Percentiles rank a stretch among this genome's conserved stretches.
Evolutionary conservation across 2,888 invertebrate species (phyloP).

Genomic region (Lasioglossum figueresi): DNA sequence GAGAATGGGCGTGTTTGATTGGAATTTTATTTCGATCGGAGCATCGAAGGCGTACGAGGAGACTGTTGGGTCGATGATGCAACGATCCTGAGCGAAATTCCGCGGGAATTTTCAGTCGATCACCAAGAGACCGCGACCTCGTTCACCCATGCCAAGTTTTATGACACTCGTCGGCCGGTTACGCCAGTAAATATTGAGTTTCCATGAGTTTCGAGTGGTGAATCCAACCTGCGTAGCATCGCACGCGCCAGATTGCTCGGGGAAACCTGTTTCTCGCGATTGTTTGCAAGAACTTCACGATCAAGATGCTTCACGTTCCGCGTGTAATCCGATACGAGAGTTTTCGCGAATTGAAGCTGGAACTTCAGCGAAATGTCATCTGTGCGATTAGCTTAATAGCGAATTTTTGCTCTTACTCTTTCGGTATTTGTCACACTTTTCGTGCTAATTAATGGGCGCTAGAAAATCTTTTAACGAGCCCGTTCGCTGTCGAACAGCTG

Average conservation of each 20-base stretch:
- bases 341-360: neutral
- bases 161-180: conserved; percentile 17
- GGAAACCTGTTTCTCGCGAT: neutral
- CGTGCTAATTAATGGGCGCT: neutral
- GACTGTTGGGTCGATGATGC: neutral
- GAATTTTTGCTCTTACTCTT: neutral
- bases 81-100: neutral
- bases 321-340: too few relatives aligned
- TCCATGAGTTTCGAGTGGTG: neutral
- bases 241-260: neutral
- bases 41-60: neutral
- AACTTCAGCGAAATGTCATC: neutral
- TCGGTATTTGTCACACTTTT: too few relatives aligned
- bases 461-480: neutral
- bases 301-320: neutral
- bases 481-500: neutral
- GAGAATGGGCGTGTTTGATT: neutral
- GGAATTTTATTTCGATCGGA: neutral
- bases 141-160: conserved; percentile 37
- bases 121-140: conserved; percentile 31
- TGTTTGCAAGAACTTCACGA: neutral
- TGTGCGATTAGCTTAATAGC: neutral
- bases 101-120: conserved; percentile 25
- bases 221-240: conserved; percentile 10
- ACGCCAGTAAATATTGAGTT: conserved; percentile 30